Evolutionary conservation across 2,888 invertebrate genomes (phyloP).

Genomic region (Drosophila colorata): DNA sequence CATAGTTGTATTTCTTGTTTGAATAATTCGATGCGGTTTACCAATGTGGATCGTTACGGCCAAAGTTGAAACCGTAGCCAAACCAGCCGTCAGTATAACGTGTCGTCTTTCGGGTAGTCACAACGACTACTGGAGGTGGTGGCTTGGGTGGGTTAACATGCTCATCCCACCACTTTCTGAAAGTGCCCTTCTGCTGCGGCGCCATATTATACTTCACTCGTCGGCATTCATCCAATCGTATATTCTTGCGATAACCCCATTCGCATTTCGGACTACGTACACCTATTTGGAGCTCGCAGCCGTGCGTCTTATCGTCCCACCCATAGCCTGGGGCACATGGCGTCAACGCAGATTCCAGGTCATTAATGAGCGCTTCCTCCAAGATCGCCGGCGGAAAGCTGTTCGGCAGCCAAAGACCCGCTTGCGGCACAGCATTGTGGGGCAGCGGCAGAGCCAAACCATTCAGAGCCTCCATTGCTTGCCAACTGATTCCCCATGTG

Average conservation of each 20-base stretch:
- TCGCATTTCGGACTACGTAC: neutral
- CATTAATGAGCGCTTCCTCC: neutral
- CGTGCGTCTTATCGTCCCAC: neutral
- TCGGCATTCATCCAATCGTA: conserved; percentile 21
- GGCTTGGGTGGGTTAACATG: neutral
- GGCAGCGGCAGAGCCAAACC: neutral
- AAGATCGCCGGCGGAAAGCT: neutral
- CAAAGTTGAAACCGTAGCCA: conserved; percentile 30
- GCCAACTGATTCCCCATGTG: neutral
- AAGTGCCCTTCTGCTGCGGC: neutral
- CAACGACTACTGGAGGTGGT: rapidly evolving
- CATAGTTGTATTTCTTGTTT: too few species aligned
- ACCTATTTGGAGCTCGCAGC: conserved; percentile 1
- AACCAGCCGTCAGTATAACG: conserved; percentile 12
- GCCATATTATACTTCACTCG: neutral
- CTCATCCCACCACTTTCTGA: conserved; percentile 16
- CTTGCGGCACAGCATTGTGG: neutral
- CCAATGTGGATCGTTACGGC: conserved; percentile 3
- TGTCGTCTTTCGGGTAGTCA: neutral
- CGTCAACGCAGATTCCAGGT: neutral
- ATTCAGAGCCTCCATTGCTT: neutral
- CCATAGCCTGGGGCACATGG: conserved; percentile 9
- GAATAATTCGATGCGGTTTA: neutral
- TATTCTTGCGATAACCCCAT: conserved; percentile 11
- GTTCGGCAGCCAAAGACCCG: neutral